Evolutionary conservation across 2,113 vertebrate genomes (phyloP), one percentile per base, ranked within the genome.

Genomic region (Pantherophis guttatus): DNA sequence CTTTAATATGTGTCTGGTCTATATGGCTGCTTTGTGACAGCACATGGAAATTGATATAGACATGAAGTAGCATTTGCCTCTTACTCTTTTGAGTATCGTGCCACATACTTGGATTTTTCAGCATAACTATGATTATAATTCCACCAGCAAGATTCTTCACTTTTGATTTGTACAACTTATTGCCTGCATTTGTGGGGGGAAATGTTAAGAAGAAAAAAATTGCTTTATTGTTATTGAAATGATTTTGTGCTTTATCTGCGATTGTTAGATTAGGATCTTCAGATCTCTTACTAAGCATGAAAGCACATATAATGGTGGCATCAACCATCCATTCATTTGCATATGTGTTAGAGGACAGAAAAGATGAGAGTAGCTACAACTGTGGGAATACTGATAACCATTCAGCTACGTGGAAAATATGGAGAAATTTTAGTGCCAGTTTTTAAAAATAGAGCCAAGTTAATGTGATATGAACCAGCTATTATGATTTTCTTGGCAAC

Each of bases 1-100:
- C 89, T 90, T 58, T 93, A 93, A 65, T 58, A 44, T 8, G 62
- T 58, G 90, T 93, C 55, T 90, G 92, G 65, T 89, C 89, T 70
- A 12, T n/a, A 62, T 93, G 89, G 57, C 33, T 87, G 58, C 39
- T 81, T 24, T 52, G 57, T 55, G 89, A 65, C 89, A 93, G 62
- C 92, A 90, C 86, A 70, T 93, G 92, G 92, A 93, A 93, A 90
- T 93, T 90, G 81, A 81, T 54, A 54, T 65, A 55, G 81, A 90
- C 33, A 29, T 50, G 21, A 62, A 26, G 57, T 39, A 86, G 55
- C 75, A 53, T 39, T 62, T 81, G 29, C 53, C 55, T 54, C 55
- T 86, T 62, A 52, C 50, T 89, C 3, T 55, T 23, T 62, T 89
- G 33, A 23, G 7, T 65, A 21, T 21, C 10, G 2, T 86, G 15